Percentiles rank a stretch among this genome's conserved stretches.
Conservation (phyloP, 2,797 vertebrate genomes). For the Valencia hispanica region DNA sequence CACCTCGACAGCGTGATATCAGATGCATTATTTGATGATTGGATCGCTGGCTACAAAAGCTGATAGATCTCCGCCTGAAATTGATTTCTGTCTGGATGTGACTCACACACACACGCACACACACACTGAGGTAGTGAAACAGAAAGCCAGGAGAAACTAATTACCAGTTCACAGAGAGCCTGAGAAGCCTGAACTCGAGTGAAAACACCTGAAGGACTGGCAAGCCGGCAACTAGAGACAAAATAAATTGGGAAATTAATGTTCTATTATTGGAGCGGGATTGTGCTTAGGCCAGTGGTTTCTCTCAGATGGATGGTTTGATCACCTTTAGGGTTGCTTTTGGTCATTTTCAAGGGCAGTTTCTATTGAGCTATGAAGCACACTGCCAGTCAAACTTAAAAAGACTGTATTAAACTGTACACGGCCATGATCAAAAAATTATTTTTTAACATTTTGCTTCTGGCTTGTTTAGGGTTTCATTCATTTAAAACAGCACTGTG, state of each 20-base stretch:
- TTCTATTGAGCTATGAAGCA: conserved; percentile 36
- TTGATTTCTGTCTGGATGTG: conserved; percentile 78
- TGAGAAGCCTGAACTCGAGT: conserved; percentile 69
- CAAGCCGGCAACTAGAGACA: conserved; percentile 61
- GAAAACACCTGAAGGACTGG: conserved; percentile 76
- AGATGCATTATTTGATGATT: conserved; percentile 80
- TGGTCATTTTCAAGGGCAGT: conserved; percentile 31
- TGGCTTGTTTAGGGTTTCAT: background rate
- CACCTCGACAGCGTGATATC: conserved; percentile 77
- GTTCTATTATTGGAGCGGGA: conserved; percentile 67
- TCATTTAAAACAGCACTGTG: conserved; percentile 2
- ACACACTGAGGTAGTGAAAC: conserved; percentile 45
- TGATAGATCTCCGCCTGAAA: conserved; percentile 76
- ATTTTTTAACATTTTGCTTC: conserved; percentile 15
- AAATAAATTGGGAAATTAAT: conserved; percentile 77
- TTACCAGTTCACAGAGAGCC: conserved; percentile 74
- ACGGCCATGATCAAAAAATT: background rate
- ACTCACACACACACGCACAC: conserved; percentile 35
- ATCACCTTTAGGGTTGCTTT: conserved; percentile 49
- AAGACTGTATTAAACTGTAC: conserved; percentile 14
- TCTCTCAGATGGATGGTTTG: conserved; percentile 55
- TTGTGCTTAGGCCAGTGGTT: conserved; percentile 42
- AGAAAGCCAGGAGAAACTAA: conserved; percentile 73
- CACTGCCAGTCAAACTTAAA: conserved; percentile 19
- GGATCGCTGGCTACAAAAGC: conserved; percentile 76